Conservation (phyloP, 23 tunicate genomes). For the Ascidia mentula region DNA sequence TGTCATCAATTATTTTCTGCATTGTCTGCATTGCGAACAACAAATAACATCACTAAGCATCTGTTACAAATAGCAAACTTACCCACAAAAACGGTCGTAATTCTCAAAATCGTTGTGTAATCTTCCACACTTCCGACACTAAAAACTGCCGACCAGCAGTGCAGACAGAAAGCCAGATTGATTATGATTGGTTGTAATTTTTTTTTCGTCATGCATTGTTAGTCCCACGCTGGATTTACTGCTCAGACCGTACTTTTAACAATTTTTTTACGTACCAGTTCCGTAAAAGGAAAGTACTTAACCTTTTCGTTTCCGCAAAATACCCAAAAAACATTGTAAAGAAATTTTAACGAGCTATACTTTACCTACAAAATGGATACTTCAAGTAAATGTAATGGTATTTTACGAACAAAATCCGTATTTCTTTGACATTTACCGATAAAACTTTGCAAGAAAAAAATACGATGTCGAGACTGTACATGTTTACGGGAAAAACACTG, state of each 20-base stretch:
- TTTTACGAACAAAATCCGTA: background rate
- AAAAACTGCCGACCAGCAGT: background rate
- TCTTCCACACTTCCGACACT: too few relatives aligned
- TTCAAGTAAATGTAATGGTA: background rate
- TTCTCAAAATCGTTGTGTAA: too few relatives aligned
- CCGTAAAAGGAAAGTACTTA: too few relatives aligned
- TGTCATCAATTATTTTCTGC: too few relatives aligned
- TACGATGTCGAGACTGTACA: background rate
- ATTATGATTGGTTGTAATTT: background rate
- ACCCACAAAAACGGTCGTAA: too few relatives aligned
- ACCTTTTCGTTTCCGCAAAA: too few relatives aligned
- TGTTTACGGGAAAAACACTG: background rate
- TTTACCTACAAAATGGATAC: background rate
- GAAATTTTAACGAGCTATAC: too few relatives aligned
- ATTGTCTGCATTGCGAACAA: too few relatives aligned
- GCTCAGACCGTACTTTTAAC: background rate
- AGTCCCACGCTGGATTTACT: background rate
- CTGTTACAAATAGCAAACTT: too few relatives aligned
- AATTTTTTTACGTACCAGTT: too few relatives aligned
- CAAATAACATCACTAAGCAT: too few relatives aligned
- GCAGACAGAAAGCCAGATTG: background rate
- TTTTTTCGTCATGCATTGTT: background rate
- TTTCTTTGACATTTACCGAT: background rate
- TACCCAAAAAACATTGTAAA: too few relatives aligned
- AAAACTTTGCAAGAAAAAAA: background rate